Percentiles rank a stretch among this genome's conserved stretches.
Evolutionary conservation across 2,797 vertebrate species (phyloP).

Genomic region (Fistularia commersonii): DNA sequence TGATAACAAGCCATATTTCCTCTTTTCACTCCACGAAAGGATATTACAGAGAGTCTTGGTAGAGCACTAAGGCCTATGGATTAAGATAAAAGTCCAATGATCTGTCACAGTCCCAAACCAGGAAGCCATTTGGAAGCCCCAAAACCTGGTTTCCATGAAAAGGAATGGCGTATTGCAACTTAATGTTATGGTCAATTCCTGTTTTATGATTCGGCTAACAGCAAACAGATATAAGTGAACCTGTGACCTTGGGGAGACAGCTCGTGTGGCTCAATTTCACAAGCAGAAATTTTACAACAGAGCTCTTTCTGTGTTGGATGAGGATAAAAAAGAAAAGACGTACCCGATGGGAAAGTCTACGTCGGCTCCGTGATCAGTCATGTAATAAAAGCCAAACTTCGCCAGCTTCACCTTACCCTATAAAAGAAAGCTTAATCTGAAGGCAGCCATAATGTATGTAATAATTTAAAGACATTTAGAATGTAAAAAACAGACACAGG

Average conservation of each 20-base stretch:
- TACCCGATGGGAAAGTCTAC: constrained; percentile 98
- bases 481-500: neutral
- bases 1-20: constrained; percentile 23
- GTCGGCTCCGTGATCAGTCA: constrained; percentile 94
- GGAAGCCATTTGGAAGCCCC: constrained; percentile 53
- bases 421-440: constrained; percentile 34
- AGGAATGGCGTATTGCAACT: constrained; percentile 34
- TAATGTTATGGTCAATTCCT: constrained; percentile 35
- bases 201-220: constrained; percentile 34
- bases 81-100: constrained; percentile 46
- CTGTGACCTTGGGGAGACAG: constrained; percentile 27
- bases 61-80: constrained; percentile 48
- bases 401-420: constrained; percentile 92
- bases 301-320: constrained; percentile 24
- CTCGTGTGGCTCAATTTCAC: neutral
- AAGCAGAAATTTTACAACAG: constrained; percentile 21
- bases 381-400: constrained; percentile 97
- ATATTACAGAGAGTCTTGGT: constrained; percentile 57
- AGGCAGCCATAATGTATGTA: neutral
- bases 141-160: constrained; percentile 56
- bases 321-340: constrained; percentile 41
- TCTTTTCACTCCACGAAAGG: constrained; percentile 54
- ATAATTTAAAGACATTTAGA: neutral
- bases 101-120: constrained; percentile 45
- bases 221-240: constrained; percentile 42